Conservation (phyloP, 1,140 invertebrate genomes). For the Drosophila carrolli region DNA sequence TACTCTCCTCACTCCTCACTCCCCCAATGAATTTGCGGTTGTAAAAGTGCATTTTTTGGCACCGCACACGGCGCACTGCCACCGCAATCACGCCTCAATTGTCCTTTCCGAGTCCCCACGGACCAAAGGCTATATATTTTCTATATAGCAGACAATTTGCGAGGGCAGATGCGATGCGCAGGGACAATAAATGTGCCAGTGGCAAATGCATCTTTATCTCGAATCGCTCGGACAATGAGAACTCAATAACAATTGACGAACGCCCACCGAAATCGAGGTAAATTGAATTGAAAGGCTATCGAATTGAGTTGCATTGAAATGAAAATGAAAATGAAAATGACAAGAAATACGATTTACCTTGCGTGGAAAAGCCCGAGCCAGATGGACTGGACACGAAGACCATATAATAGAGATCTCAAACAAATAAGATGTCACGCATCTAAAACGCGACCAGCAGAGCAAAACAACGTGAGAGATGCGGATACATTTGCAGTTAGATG, state of each 20-base stretch:
- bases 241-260: conserved; percentile 71
- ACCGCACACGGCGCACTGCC: conserved; percentile 58
- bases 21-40: conserved; percentile 49
- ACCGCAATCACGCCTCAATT: conserved; percentile 78
- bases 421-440: conserved; percentile 76
- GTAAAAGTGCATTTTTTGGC: conserved; percentile 41
- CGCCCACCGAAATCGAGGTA: conserved; percentile 55
- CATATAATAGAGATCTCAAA: conserved; percentile 62
- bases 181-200: conserved; percentile 57
- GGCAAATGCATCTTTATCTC: conserved; percentile 50
- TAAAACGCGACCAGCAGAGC: conserved; percentile 58
- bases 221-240: conserved; percentile 55
- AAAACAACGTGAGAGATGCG: not conserved
- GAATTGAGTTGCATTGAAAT: conserved; percentile 31
- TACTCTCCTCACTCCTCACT: conserved; percentile 4
- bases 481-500: conserved; percentile 17
- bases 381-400: not conserved
- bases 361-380: conserved; percentile 25
- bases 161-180: conserved; percentile 47
- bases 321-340: conserved; percentile 13
- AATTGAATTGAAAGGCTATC: conserved; percentile 46
- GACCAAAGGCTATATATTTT: conserved; percentile 10
- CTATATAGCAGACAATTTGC: conserved; percentile 57
- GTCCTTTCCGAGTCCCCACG: conserved; percentile 15
- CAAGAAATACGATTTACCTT: conserved; percentile 19